Evolutionary conservation across 2,888 invertebrate genomes (phyloP).

Genomic region (Mystacides longicornis): DNA sequence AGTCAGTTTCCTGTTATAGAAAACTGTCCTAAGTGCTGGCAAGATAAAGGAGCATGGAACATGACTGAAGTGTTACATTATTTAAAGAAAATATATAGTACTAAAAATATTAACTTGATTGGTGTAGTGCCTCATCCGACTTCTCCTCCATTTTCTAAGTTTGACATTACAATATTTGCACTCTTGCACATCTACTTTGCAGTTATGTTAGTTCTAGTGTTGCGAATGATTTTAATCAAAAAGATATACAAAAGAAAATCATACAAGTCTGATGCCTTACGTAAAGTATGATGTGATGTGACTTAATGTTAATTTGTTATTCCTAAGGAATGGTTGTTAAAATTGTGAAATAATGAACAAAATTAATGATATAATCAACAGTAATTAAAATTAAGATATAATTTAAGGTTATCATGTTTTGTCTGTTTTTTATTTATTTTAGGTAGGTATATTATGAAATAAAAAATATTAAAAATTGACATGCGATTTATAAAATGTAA

Average conservation of each 20-base stretch:
- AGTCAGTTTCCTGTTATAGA: constrained; percentile 71
- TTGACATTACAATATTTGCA: constrained; percentile 71
- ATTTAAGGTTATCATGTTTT: no score
- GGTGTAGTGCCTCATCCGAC: constrained; percentile 36
- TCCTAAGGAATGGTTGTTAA: not conserved
- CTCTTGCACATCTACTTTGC: constrained; percentile 68
- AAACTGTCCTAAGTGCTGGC: constrained; percentile 63
- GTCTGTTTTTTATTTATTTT: no score
- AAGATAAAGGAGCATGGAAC: constrained; percentile 53
- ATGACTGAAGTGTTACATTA: constrained; percentile 56
- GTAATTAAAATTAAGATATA: no score
- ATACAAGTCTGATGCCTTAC: constrained; percentile 61
- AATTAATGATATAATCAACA: no score
- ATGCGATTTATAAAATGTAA: no score
- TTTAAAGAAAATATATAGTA: constrained; percentile 48
- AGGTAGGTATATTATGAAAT: no score
- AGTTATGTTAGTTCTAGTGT: constrained; percentile 64
- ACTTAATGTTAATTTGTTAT: not conserved
- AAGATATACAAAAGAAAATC: constrained; percentile 65
- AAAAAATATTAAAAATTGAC: no score
- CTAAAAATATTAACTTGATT: constrained; percentile 36
- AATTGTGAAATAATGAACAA: no score
- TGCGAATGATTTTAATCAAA: constrained; percentile 66
- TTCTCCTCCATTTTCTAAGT: constrained; percentile 48
- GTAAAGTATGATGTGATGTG: constrained; percentile 52